Base-by-base conservation (phyloP, 2,888 invertebrate species). In the Archips crataeganus region DNA sequence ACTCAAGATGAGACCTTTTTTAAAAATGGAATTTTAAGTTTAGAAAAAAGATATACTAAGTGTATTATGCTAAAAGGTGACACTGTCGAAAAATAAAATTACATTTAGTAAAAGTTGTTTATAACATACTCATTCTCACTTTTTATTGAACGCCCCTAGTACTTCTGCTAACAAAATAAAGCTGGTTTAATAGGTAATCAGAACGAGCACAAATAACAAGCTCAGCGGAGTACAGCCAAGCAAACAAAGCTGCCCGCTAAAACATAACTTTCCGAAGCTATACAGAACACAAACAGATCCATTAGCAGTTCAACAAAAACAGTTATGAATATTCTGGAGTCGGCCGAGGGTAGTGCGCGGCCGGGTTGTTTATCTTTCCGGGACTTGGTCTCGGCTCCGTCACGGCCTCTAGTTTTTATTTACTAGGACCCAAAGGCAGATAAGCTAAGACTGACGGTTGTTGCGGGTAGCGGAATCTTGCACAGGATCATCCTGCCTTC, bases 231-330 rank as follows among this genome's bases (percentile, higher is more conserved):
- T 36, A 34, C 34, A 39, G 15, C 57, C 10, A 32, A 60, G 60
- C 59, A 13, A 59, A 60, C n/a, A 60, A 23, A 23, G 6, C 42
- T n/a, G 2, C 11, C 42, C 15, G 49, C 36, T 23, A 62, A 62
- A 65, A 49, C 49, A 65, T n/a, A 65, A 65, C 64, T 51, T 63
- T 3, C 49, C 36, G 47, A 34, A 13, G 47, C 45, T 32, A 65
- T 32, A 65, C 51, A 51, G 65, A 65, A 65, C 47, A 49, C 65
- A 65, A 36, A 49, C 49, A 32, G 51, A 49, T 51, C 65, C 65
- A 51, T 51, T 65, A 65, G 13, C 65, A 51, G 65, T 47, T 49
- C 15, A 60, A 63, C 63, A 47, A 34, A 39, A 51, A 51, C 36
- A 49, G 64, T 65, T 39, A 51, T 49, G 51, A 65, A 34, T 9